Evolutionary conservation across 2,113 vertebrate species (phyloP).

Genomic region (Hypanus sabinus): DNA sequence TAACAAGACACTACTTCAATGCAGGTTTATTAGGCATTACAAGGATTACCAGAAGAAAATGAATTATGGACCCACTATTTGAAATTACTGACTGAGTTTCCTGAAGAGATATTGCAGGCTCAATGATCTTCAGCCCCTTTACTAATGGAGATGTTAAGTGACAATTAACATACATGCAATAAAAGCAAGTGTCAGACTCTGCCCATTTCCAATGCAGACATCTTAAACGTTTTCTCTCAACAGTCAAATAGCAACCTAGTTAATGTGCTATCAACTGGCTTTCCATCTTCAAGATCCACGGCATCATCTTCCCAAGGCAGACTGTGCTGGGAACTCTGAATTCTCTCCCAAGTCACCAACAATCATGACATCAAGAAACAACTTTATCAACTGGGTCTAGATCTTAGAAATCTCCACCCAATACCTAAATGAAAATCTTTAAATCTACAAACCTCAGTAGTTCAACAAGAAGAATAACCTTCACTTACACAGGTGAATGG

Average conservation of each 20-base stretch:
- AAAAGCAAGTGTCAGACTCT: neutral
- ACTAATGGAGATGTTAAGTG: neutral
- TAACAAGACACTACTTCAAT: neutral
- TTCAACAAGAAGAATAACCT: neutral
- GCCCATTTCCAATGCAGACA: neutral
- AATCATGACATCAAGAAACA: neutral
- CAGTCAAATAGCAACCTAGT: neutral
- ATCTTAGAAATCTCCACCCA: neutral
- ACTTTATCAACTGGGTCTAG: neutral
- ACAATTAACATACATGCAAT: neutral
- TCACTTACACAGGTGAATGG: neutral
- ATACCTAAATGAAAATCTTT: neutral
- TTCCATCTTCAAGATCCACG: neutral
- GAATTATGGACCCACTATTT: neutral
- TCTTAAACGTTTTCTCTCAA: neutral
- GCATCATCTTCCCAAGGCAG: neutral
- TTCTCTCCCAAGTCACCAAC: neutral
- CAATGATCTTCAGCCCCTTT: neutral
- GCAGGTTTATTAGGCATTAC: neutral
- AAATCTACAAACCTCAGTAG: neutral
- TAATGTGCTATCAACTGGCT: neutral
- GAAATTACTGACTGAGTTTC: neutral
- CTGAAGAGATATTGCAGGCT: neutral
- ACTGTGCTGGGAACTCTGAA: neutral
- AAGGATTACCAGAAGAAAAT: neutral